Percentiles rank a stretch among this genome's conserved stretches.
phyloP scores from a whole-genome alignment of 1,140 invertebrate species.

The Maniola jurtina region DNA sequence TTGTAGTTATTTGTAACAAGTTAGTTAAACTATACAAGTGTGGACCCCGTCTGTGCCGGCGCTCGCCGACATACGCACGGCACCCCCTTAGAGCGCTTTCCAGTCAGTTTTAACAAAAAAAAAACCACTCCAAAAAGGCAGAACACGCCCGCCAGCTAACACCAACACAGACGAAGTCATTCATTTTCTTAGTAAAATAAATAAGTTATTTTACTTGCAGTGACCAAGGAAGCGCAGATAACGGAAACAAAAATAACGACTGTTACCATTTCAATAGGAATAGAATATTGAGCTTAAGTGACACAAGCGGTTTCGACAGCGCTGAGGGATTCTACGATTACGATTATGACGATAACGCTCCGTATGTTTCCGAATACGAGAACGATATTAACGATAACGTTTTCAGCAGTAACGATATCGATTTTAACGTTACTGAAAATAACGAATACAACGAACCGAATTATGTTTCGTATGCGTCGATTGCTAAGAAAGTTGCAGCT shows the following conservation, averaged over 20 bases:
- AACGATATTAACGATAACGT: neutral
- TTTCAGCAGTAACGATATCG: too few relatives aligned
- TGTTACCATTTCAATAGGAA: conserved; percentile 17
- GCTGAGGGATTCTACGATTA: conserved; percentile 10
- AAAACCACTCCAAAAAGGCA: too few relatives aligned
- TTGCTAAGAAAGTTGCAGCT: conserved; percentile 3
- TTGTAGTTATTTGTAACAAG: too few relatives aligned
- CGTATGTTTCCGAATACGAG: neutral
- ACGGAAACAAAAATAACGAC: conserved; percentile 15
- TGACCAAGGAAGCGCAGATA: neutral
- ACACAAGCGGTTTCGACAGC: neutral
- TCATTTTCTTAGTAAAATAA: too few relatives aligned
- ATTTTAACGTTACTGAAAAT: neutral
- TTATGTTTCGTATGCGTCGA: neutral
- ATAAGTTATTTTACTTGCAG: too few relatives aligned
- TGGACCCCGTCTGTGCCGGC: too few relatives aligned
- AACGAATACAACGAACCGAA: neutral
- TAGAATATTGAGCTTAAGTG: neutral
- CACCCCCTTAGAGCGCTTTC: too few relatives aligned
- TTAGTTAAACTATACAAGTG: too few relatives aligned
- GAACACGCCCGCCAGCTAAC: too few relatives aligned
- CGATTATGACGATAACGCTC: neutral
- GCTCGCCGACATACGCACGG: too few relatives aligned
- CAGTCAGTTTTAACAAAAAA: too few relatives aligned
- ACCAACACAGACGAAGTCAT: too few relatives aligned